Evolutionary conservation across 2,113 vertebrate species (phyloP).

Genomic region (Calidris pygmaea): DNA sequence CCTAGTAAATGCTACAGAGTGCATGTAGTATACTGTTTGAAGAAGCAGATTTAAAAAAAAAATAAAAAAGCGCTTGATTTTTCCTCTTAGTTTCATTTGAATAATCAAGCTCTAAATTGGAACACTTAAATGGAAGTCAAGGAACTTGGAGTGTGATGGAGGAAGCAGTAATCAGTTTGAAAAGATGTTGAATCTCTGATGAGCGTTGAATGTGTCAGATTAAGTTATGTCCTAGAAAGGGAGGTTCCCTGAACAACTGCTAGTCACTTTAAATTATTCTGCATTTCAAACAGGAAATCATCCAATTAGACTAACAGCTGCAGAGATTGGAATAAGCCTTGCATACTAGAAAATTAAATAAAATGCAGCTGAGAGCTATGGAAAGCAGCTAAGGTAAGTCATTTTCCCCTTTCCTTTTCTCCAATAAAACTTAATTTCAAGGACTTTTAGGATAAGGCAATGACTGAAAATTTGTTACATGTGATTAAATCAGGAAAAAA

Average conservation of each 20-base stretch:
- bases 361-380: slow-evolving; percentile 26
- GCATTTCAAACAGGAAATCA: slow-evolving; percentile 72
- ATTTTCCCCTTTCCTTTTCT: background rate
- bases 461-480: background rate
- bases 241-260: slow-evolving; percentile 64
- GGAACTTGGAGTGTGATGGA: slow-evolving; percentile 23
- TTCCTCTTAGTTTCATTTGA: slow-evolving; percentile 36
- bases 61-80: background rate
- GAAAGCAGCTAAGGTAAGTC: slow-evolving; percentile 1
- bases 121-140: slow-evolving; percentile 52
- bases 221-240: slow-evolving; percentile 63
- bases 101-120: slow-evolving; percentile 51
- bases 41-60: background rate
- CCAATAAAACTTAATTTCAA: slow-evolving; percentile 41
- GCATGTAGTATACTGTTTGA: background rate
- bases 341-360: slow-evolving; percentile 50
- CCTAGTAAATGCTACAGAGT: background rate
- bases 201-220: slow-evolving; percentile 51
- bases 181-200: slow-evolving; percentile 67
- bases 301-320: slow-evolving; percentile 67
- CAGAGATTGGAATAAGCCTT: slow-evolving; percentile 49
- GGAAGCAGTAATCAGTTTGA: slow-evolving; percentile 54
- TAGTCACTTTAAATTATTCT: slow-evolving; percentile 70
- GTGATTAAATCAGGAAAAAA: background rate
- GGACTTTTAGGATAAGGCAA: background rate